Evolutionary conservation across 2,888 invertebrate genomes (phyloP), one percentile per base, ranked within the genome.

Genomic region (Synergus laeviventris): DNA sequence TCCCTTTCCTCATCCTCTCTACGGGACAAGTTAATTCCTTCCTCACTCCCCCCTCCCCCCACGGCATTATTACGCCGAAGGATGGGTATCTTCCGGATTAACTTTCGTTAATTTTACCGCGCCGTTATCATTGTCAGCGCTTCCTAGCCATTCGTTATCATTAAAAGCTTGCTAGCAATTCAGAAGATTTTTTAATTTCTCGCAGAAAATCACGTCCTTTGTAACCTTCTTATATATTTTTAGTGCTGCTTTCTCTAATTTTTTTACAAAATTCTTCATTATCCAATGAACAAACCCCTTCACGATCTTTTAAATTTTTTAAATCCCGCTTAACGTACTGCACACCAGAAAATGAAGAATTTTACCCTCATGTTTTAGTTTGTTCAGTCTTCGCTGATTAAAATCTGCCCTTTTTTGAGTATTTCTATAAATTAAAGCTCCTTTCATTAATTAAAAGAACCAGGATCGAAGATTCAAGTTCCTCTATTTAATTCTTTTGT

Each of bases 1-100:
- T 8, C 42, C 42, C 39, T 12, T 21, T 42, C 42, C 31, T 14
- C 31, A 70, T 49, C 70, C 70, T 70, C 49, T 70, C 45, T 24
- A 70, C 49, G 70, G 70, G 70, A 70, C 70, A 70, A 70, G 70
- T 70, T 70, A 70, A 70, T 49, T 70, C 70, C 49, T 31, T 70
- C 14, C 49, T 36, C 70, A 70, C 45, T 54, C 70, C 49, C 21
- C 70, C 49, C 45, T 54, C 70, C 49, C 21, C 70, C 49, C 3
- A 45, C 12, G n/a, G 49, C 70, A 70, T 49, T 70, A 70, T 70
- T 70, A 70, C 70, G 31, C 70, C 49, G 49, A 70, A 18, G n/a
- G 70, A 36, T 31, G 49, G 70, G 45, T 59, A 59, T 70, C 70
- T 70, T 70, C 49, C 31, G 49, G 70, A 70, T 70, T 70, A 70